Conservation (phyloP, 2,888 invertebrate species). For the Amorpha juglandis region DNA sequence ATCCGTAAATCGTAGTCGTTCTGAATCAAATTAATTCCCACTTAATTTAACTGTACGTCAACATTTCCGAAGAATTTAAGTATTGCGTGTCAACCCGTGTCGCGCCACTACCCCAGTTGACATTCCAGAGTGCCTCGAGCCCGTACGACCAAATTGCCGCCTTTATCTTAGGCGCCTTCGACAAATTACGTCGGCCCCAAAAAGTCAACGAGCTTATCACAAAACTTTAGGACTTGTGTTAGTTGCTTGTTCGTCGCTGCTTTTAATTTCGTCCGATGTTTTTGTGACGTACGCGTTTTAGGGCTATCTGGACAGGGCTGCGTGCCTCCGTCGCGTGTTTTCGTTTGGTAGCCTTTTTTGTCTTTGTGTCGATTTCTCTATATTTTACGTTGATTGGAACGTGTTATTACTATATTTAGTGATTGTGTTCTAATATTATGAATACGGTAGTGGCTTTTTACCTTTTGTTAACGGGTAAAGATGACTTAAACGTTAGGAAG, state of each 20-base stretch:
- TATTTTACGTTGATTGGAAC: slow-evolving; percentile 38
- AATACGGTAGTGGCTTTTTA: not conserved
- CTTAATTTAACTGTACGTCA: slow-evolving; percentile 11
- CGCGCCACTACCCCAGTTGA: slow-evolving; percentile 46
- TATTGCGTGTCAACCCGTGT: slow-evolving; percentile 32
- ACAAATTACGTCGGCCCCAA: slow-evolving; percentile 81
- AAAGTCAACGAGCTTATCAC: slow-evolving; percentile 76
- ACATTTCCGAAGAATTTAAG: slow-evolving; percentile 27
- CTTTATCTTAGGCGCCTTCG: slow-evolving; percentile 82
- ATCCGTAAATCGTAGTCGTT: not conserved
- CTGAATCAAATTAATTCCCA: slow-evolving; percentile 10
- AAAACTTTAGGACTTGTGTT: slow-evolving; percentile 72
- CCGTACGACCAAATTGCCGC: slow-evolving; percentile 63
- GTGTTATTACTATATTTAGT: not conserved
- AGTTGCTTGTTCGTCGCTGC: slow-evolving; percentile 77
- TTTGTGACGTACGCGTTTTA: slow-evolving; percentile 76
- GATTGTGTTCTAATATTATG: not conserved
- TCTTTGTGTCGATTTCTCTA: slow-evolving; percentile 41
- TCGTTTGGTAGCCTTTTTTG: slow-evolving; percentile 56
- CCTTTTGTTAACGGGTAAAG: not conserved
- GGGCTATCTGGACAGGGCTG: slow-evolving; percentile 66
- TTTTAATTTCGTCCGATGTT: slow-evolving; percentile 80
- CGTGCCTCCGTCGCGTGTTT: slow-evolving; percentile 69
- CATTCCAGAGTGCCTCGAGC: slow-evolving; percentile 69
- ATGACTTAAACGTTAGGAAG: too few species aligned